These are phyloP conservation scores for Drosophila biarmipes DNA, from an alignment of 1,140 invertebrate species.

Conservation along the genomic window DNA sequence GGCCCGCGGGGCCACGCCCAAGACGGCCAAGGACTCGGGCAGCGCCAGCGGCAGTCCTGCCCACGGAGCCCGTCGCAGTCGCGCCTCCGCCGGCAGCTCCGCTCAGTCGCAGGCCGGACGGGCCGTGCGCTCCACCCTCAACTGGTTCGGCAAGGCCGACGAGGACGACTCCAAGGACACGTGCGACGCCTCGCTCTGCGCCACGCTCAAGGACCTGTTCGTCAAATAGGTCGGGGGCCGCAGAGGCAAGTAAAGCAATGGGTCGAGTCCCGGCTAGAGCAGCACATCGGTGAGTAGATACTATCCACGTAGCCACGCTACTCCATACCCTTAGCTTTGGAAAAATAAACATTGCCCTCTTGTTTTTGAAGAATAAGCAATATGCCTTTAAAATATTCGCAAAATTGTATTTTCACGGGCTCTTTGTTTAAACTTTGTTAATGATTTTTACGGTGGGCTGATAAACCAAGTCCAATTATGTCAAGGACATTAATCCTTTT, in stretches of 20 bases:
- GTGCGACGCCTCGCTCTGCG: slow-evolving; percentile 91
- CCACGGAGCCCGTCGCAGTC: slow-evolving; percentile 41
- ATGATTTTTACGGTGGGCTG: no score
- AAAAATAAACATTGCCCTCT: not conserved
- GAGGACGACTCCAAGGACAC: slow-evolving; percentile 88
- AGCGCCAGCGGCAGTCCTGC: slow-evolving; percentile 33
- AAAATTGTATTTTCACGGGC: no score
- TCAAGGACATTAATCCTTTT: no score
- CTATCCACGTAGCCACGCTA: no score
- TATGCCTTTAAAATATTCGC: no score
- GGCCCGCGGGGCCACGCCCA: slow-evolving; percentile 69
- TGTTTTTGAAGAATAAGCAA: not conserved
- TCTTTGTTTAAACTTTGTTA: no score
- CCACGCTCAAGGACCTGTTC: slow-evolving; percentile 92
- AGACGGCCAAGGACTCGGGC: slow-evolving; percentile 37
- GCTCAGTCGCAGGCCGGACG: slow-evolving; percentile 73
- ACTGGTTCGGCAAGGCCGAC: slow-evolving; percentile 84
- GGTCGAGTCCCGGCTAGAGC: slow-evolving; percentile 22
- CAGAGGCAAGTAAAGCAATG: slow-evolving; percentile 58
- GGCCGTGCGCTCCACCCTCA: slow-evolving; percentile 75
- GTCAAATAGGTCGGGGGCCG: slow-evolving; percentile 87
- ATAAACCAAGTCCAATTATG: no score
- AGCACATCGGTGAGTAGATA: slow-evolving; percentile 36
- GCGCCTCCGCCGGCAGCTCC: slow-evolving; percentile 48
- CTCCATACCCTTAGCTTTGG: no score